phyloP scores from a whole-genome alignment of 2,797 vertebrate species.

The Chaunax sp. region DNA sequence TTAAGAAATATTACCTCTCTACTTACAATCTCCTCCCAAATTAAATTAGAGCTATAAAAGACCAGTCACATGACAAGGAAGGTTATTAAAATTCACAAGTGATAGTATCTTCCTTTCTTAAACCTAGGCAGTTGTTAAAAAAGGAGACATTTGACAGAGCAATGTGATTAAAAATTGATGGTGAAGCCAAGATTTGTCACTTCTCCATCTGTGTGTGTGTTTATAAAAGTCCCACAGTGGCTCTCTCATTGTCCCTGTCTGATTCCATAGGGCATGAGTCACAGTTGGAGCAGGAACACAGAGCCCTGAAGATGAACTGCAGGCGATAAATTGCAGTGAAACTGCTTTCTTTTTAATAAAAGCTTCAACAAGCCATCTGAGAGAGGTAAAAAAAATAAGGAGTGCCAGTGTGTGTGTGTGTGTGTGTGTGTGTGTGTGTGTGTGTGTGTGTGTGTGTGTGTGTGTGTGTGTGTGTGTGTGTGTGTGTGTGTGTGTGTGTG shows the following conservation, averaged over 20 bases:
- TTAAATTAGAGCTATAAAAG: slow-evolving; percentile 9
- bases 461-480: neutral
- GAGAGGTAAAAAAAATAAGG: slow-evolving; percentile 55
- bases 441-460: too few species aligned
- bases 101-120: too few species aligned
- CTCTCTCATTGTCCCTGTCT: slow-evolving; percentile 27
- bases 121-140: too few species aligned
- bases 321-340: slow-evolving; percentile 72
- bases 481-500: slow-evolving; percentile 10
- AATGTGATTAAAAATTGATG: slow-evolving; percentile 33
- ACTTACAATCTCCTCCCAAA: slow-evolving; percentile 3
- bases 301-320: slow-evolving; percentile 40
- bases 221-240: slow-evolving; percentile 51
- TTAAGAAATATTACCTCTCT: slow-evolving; percentile 25
- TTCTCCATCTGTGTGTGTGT: slow-evolving; percentile 32
- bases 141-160: slow-evolving; percentile 28
- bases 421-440: slow-evolving; percentile 1
- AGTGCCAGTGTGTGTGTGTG: slow-evolving; percentile 31
- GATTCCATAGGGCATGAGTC: slow-evolving; percentile 58
- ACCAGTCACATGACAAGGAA: neutral
- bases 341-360: slow-evolving; percentile 79
- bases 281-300: slow-evolving; percentile 39
- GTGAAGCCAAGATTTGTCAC: slow-evolving; percentile 31
- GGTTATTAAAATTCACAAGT: slow-evolving; percentile 9
- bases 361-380: slow-evolving; percentile 71